Evolutionary conservation across 2,888 invertebrate species (phyloP), one percentile per base, ranked within the genome.

Genomic region (Rhabditoides inermis): DNA sequence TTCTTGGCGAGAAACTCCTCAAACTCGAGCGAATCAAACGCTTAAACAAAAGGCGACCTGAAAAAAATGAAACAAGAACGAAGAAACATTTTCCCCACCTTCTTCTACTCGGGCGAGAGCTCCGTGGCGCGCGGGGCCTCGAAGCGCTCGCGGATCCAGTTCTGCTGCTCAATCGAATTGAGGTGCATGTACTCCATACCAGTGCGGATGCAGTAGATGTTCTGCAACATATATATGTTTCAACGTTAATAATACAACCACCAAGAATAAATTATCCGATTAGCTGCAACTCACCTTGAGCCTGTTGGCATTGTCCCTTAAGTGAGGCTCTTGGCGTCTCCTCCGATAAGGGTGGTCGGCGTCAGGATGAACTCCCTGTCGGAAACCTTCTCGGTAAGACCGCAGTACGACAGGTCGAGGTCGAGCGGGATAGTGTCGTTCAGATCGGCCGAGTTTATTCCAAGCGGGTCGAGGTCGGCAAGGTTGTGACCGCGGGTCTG

Each of bases 171-270:
- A 79, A 91, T 80, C 32, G 91, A 94, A 80, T 95, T 95, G 77
- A 99, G 92, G 80, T 95, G 98, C 95, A 98, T 98, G 78, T 91
- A 99, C 79, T 99, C 98, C 2, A 92, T 88, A 36, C 98, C 98
- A 72, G 98, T 94, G 79, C 90, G 90, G 70, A 88, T 85, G 78
- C 98, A 99, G 78, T 99, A 99, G 1, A 91, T 87, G 69, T 86
- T 82, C 82, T 82, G 61, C 35, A 65, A 45, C 69, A 65, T 51
- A 27, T 48, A 30, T 2, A 46, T 12, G 3, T 32, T 27, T 28
- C 20, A 22, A 20, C 5, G 2, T 41, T 48, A 54, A 30, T 37
- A 10, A 39, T 27, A 51, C 52, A 53, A 32, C 22, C 18, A 4
- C 20, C 36, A 28, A 20, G 27, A 4, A 12, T 6, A 35, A 5